phyloP scores from a whole-genome alignment of 2,888 invertebrate genomes.

The Ametastegia equiseti region DNA sequence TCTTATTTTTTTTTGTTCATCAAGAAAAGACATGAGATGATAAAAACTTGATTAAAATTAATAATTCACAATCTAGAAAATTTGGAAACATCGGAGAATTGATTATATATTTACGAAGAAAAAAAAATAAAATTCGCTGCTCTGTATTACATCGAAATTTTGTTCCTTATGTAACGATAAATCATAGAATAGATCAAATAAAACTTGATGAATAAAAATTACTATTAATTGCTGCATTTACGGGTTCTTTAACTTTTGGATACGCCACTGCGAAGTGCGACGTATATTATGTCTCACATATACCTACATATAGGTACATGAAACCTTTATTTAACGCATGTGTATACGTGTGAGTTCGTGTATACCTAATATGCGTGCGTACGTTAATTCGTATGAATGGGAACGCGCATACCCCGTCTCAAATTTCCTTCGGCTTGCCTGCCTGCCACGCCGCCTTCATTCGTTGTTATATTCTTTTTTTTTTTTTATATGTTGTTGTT shows the following conservation, averaged over 20 bases:
- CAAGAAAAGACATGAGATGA: too few relatives aligned
- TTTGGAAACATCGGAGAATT: too few relatives aligned
- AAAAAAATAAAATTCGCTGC: too few relatives aligned
- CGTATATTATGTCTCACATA: neutral
- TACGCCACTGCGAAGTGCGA: constrained; percentile 7
- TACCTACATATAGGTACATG: neutral
- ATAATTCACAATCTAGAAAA: too few relatives aligned
- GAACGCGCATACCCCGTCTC: constrained; percentile 34
- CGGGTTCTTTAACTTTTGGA: neutral
- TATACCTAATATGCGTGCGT: neutral
- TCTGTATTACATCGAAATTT: neutral
- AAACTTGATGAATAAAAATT: neutral
- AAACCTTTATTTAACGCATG: constrained; percentile 15
- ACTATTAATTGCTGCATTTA: neutral
- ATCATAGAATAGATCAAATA: too few relatives aligned
- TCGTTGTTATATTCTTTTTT: constrained; percentile 2
- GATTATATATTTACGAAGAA: too few relatives aligned
- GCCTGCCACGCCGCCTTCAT: neutral
- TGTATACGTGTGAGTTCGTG: neutral
- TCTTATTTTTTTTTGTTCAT: too few relatives aligned
- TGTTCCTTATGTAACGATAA: too few relatives aligned
- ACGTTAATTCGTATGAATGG: constrained; percentile 33
- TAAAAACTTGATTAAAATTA: too few relatives aligned
- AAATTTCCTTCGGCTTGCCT: constrained; percentile 21
- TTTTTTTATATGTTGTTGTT: constrained; percentile 12